Percentiles rank a stretch among this genome's conserved stretches.
Evolutionary conservation across 2,113 vertebrate genomes (phyloP).

Genomic region (Carassius gibelio): DNA sequence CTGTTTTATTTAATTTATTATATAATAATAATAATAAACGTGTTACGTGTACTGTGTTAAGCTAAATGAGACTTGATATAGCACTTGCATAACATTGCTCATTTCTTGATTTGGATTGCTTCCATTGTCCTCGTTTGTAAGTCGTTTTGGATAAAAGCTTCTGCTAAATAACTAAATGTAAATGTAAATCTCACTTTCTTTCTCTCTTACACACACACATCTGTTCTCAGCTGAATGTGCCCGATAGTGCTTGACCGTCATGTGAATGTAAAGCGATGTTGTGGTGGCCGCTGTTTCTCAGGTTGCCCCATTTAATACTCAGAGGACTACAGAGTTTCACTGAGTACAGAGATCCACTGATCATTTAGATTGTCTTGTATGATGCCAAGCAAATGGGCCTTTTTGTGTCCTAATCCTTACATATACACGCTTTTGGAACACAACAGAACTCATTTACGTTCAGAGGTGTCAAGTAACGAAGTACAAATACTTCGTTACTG

Average conservation of each 20-base stretch:
- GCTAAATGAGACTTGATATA: no score
- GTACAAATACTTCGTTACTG: no score
- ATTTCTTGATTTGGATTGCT: no score
- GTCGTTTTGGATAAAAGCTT: no score
- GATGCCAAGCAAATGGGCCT: background rate
- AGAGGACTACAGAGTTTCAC: conserved; percentile 32
- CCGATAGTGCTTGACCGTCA: conserved; percentile 12
- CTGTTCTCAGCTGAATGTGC: conserved; percentile 17
- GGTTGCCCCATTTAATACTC: conserved; percentile 29
- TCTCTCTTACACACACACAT: background rate
- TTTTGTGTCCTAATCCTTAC: background rate
- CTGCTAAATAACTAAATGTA: no score
- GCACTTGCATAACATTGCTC: no score
- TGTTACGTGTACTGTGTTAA: no score
- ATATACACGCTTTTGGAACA: background rate
- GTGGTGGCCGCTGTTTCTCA: conserved; percentile 41
- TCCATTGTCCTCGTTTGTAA: no score
- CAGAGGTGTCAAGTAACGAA: no score
- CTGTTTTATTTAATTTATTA: no score
- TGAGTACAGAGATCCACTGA: conserved; percentile 2
- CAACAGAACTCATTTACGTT: background rate
- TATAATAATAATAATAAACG: no score
- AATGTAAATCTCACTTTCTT: background rate
- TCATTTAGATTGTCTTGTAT: conserved; percentile 22
- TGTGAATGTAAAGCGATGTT: conserved; percentile 36